phyloP scores from a whole-genome alignment of 2,797 vertebrate genomes.

The Siniperca scherzeri region DNA sequence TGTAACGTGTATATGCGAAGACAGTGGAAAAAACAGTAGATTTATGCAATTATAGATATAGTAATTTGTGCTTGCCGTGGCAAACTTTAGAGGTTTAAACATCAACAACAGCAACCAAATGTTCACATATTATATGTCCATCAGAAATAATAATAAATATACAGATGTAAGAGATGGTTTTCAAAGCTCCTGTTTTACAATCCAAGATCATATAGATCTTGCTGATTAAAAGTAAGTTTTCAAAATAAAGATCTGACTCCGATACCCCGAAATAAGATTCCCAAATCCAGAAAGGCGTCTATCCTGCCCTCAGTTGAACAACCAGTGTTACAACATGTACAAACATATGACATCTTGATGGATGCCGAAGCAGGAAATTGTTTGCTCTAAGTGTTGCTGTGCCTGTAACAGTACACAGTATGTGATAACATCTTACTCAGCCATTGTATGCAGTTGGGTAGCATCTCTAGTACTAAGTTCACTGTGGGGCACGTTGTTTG shows the following conservation, averaged over 20 bases:
- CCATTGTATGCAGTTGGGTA: not conserved
- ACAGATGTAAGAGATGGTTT: not conserved
- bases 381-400: not conserved
- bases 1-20: not conserved
- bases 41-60: not conserved
- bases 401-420: not conserved
- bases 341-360: not conserved
- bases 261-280: not conserved
- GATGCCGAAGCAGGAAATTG: too few relatives aligned
- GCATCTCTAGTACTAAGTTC: not conserved
- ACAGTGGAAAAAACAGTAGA: not conserved
- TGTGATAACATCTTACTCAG: not conserved
- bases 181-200: not conserved
- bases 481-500: not conserved
- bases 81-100: not conserved
- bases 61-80: not conserved
- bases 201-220: not conserved
- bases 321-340: not conserved
- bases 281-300: not conserved
- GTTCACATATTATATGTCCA: not conserved
- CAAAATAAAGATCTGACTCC: not conserved
- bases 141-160: not conserved
- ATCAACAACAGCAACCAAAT: not conserved
- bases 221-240: not conserved
- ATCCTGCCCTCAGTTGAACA: not conserved